phyloP scores from a whole-genome alignment of 2,113 vertebrate species.

The Promerops cafer region DNA sequence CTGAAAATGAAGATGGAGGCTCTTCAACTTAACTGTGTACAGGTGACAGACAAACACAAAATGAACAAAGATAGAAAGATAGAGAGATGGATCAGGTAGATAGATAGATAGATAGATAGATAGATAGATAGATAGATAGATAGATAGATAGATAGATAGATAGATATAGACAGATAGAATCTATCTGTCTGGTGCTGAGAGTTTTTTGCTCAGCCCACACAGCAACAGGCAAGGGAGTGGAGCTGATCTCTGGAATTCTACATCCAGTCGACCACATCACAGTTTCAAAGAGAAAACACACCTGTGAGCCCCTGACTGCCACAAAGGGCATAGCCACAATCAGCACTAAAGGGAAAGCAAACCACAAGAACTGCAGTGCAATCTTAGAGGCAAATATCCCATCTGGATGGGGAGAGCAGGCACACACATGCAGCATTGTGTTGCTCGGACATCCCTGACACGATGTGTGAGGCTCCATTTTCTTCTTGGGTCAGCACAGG shows the following conservation, averaged over 20 bases:
- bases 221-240: not conserved
- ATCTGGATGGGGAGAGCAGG: not conserved
- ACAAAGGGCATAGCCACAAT: not conserved
- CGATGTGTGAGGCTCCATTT: not conserved
- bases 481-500: slow-evolving; percentile 2
- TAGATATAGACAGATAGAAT: not conserved
- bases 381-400: not conserved
- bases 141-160: not conserved
- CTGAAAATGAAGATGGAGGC: not conserved
- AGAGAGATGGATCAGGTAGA: not conserved
- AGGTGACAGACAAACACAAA: not conserved
- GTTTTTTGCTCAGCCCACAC: not conserved
- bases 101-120: not conserved
- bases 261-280: accelerated
- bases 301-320: not conserved
- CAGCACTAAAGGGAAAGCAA: not conserved
- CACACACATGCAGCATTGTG: not conserved
- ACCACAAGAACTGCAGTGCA: not conserved
- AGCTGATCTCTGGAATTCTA: not conserved
- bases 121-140: not conserved
- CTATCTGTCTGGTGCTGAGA: not conserved
- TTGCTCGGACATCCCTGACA: not conserved
- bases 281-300: slow-evolving; percentile 9
- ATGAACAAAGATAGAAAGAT: not conserved
- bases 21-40: not conserved